Conservation (phyloP, 2,113 vertebrate genomes). For the Rhinolophus sinicus region DNA sequence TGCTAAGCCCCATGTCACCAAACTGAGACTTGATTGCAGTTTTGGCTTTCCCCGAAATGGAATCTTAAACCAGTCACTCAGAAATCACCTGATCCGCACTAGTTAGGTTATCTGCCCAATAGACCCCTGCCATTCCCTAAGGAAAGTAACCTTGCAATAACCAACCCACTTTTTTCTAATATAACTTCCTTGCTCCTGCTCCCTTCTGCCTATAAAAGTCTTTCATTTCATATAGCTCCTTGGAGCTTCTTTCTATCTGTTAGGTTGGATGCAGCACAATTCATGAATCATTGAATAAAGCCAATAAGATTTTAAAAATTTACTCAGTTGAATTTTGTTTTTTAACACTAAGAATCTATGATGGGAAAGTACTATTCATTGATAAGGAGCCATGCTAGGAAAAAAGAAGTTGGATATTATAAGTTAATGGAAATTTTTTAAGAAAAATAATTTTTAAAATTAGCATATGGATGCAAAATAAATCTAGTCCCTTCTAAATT, state of each 20-base stretch:
- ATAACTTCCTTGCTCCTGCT: background rate
- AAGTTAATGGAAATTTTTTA: background rate
- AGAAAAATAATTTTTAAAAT: slow-evolving; percentile 4
- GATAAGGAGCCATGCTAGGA: background rate
- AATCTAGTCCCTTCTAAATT: background rate
- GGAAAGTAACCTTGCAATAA: background rate
- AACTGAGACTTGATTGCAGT: background rate
- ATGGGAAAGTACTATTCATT: background rate
- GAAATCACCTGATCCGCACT: background rate
- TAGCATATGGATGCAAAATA: background rate
- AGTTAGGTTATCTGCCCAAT: background rate
- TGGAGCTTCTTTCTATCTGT: background rate
- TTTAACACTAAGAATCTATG: background rate
- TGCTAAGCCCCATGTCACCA: background rate
- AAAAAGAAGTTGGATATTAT: background rate
- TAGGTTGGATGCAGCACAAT: background rate
- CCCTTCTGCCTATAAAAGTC: background rate
- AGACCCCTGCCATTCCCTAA: background rate
- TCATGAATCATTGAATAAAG: background rate
- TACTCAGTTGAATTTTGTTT: background rate
- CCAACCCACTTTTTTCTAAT: background rate
- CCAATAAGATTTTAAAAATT: background rate
- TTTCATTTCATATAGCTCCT: background rate
- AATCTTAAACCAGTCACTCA: background rate
- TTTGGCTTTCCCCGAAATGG: background rate